phyloP scores from a whole-genome alignment of 2,888 invertebrate genomes.

The Penaeus monodon region DNA sequence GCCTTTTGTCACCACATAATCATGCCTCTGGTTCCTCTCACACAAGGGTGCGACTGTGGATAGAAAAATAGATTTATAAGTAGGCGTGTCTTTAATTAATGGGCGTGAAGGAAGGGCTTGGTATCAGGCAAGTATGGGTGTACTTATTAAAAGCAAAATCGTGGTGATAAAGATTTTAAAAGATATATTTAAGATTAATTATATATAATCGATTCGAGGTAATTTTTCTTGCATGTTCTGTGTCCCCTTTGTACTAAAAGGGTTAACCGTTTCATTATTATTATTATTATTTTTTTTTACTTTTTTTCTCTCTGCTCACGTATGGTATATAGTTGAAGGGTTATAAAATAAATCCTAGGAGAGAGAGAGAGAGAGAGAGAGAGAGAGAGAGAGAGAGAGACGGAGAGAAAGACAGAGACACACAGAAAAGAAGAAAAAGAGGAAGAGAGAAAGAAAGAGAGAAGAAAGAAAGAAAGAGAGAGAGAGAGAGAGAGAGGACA shows the following conservation, averaged over 20 bases:
- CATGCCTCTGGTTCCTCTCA: conserved; percentile 29
- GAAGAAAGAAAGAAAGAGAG: neutral
- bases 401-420: neutral
- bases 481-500: neutral
- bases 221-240: no score
- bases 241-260: no score
- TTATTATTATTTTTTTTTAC: neutral
- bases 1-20: conserved; percentile 48
- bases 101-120: no score
- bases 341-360: no score
- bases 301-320: neutral
- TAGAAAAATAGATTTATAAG: neutral
- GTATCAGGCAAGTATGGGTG: no score
- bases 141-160: no score
- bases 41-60: conserved; percentile 54
- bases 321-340: neutral
- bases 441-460: neutral
- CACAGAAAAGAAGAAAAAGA: neutral
- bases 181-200: no score
- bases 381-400: no score
- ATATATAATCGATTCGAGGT: no score
- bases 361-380: no score
- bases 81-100: no score
- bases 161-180: no score
- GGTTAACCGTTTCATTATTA: neutral